A percentile compares a stretch with the other conserved stretches of the same genome.
phyloP scores from a whole-genome alignment of 2,797 vertebrate genomes.

The Gymnodraco acuticeps region DNA sequence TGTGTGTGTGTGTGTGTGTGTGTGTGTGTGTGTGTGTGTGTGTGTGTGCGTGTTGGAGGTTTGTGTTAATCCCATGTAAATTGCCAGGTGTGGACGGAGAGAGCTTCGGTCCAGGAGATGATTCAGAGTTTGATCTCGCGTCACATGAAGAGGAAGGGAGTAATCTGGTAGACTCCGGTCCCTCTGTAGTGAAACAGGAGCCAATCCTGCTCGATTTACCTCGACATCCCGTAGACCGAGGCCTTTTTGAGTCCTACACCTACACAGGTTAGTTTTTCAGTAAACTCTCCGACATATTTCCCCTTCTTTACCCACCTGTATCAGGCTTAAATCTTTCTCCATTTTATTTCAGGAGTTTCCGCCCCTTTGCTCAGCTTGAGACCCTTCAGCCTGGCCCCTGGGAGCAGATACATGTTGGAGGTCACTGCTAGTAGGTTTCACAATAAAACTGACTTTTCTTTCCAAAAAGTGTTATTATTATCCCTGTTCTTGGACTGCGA shows the following conservation, averaged over 20 bases:
- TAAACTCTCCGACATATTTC: not conserved
- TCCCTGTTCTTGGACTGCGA: not conserved
- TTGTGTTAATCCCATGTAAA: not conserved
- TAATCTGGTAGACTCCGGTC: constrained; percentile 80
- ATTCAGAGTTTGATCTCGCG: constrained; percentile 25
- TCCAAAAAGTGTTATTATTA: no score
- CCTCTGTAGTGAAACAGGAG: constrained; percentile 12
- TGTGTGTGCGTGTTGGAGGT: not conserved
- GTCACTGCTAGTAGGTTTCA: constrained; percentile 83
- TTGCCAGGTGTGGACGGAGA: constrained; percentile 54
- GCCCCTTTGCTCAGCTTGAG: constrained; percentile 78
- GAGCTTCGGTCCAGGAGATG: constrained; percentile 30
- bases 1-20: not conserved
- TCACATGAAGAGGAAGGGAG: constrained; percentile 73
- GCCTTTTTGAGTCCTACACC: constrained; percentile 81
- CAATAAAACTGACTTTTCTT: not conserved
- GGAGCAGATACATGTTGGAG: constrained; percentile 87
- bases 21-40: not conserved
- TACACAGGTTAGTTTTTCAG: constrained; percentile 73
- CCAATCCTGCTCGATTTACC: constrained; percentile 82
- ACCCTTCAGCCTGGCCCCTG: constrained; percentile 82
- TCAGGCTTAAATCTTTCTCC: constrained; percentile 1
- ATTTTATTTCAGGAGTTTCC: constrained; percentile 75
- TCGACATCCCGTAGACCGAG: constrained; percentile 72
- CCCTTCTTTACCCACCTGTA: not conserved